Conservation (phyloP, 1,140 invertebrate species). For the Chrysopa pallens region DNA sequence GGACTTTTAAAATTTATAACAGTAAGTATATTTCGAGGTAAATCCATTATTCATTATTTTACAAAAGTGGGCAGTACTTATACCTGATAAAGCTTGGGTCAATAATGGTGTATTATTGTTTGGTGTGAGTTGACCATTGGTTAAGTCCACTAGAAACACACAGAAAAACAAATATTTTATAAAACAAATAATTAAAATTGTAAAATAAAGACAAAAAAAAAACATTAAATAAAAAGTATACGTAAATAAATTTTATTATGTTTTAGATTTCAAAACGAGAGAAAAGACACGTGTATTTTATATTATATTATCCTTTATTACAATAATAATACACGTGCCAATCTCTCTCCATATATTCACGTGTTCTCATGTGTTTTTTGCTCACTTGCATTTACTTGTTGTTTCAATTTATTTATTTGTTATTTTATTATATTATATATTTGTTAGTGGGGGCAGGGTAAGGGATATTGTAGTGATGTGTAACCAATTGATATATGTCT, state of each 20-base stretch:
- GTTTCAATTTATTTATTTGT: conserved; percentile 1
- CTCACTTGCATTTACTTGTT: conserved; percentile 1
- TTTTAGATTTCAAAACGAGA: too few relatives aligned
- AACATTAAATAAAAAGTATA: too few relatives aligned
- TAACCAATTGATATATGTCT: too few relatives aligned
- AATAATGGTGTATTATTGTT: conserved; percentile 87
- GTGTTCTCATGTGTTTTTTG: conserved; percentile 2
- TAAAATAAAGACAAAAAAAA: background rate
- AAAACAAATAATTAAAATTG: conserved; percentile 18
- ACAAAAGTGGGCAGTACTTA: conserved; percentile 9
- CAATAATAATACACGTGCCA: too few relatives aligned
- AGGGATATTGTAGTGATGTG: too few relatives aligned
- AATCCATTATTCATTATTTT: too few relatives aligned
- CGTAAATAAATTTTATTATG: too few relatives aligned
- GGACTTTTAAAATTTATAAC: background rate
- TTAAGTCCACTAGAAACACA: conserved; percentile 79
- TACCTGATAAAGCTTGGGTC: conserved; percentile 88
- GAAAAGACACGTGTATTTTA: too few relatives aligned
- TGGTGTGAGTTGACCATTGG: conserved; percentile 82
- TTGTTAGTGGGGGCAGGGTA: background rate
- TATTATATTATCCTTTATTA: too few relatives aligned
- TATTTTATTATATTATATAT: conserved; percentile 2
- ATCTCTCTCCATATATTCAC: too few relatives aligned
- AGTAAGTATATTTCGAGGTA: too few relatives aligned
- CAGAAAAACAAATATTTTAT: conserved; percentile 24